Percentiles rank a stretch among this genome's conserved stretches.
Evolutionary conservation across 2,113 vertebrate genomes (phyloP).

Genomic region (Promerops cafer): DNA sequence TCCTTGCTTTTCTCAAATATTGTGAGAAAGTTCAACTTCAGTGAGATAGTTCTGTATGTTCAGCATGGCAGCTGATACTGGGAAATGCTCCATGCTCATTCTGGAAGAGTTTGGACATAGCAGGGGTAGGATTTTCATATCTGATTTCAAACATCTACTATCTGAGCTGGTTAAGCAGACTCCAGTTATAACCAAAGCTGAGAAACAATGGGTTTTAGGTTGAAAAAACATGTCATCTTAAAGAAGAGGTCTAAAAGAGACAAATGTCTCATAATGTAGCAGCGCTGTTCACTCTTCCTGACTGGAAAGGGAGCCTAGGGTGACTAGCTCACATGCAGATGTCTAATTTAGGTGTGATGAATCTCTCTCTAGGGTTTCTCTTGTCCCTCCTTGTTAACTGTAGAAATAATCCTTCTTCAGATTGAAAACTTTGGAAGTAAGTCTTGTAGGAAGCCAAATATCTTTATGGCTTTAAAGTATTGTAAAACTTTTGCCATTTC

Average conservation of each 20-base stretch:
- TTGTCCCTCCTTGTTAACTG: slow-evolving; percentile 8
- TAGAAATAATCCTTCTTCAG: not conserved
- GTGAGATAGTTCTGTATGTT: not conserved
- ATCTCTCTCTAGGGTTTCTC: not conserved
- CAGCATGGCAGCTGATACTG: not conserved
- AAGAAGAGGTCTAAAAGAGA: not conserved
- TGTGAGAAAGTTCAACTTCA: not conserved
- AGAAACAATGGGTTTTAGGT: not conserved
- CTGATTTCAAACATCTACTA: not conserved
- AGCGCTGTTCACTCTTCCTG: not conserved
- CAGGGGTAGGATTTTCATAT: not conserved
- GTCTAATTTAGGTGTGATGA: slow-evolving; percentile 9
- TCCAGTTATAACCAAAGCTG: not conserved
- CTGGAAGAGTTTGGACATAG: not conserved
- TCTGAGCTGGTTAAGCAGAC: not conserved
- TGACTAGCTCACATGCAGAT: slow-evolving; percentile 10
- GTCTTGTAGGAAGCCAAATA: not conserved
- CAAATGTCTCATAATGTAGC: not conserved
- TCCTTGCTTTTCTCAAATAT: not conserved
- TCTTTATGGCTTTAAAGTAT: not conserved
- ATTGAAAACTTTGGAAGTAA: not conserved
- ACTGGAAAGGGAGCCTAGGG: not conserved
- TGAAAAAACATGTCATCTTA: not conserved
- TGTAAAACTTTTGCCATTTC: not conserved
- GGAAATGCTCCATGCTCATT: not conserved